Percentiles rank a stretch among this genome's conserved stretches.
phyloP scores from a whole-genome alignment of 1,140 invertebrate species.

The Cydia pomonella region DNA sequence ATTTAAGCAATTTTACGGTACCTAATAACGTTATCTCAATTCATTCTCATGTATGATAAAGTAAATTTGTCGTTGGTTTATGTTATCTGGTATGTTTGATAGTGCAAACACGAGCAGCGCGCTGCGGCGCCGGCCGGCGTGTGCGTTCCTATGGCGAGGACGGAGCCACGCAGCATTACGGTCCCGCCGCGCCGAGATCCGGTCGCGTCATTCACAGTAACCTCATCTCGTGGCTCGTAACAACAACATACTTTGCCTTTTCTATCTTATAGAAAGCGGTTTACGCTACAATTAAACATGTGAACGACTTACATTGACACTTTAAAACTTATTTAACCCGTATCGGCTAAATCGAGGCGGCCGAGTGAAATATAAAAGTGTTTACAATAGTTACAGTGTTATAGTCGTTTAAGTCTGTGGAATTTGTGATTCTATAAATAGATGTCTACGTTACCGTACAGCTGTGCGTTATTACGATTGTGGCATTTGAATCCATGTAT shows the following conservation, averaged over 20 bases:
- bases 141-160: neutral
- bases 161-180: conserved; percentile 3
- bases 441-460: conserved; percentile 12
- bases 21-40: conserved; percentile 25
- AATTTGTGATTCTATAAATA: conserved; percentile 37
- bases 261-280: neutral
- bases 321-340: neutral
- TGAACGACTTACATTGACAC: neutral
- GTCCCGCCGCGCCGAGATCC: conserved; percentile 9
- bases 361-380: conserved; percentile 36
- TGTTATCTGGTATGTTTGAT: conserved; percentile 22
- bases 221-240: conserved; percentile 16
- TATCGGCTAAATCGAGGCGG: conserved; percentile 11
- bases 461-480: neutral
- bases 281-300: neutral
- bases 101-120: neutral
- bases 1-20: conserved; percentile 28
- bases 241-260: neutral
- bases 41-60: conserved; percentile 16
- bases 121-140: neutral
- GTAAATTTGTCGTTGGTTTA: conserved; percentile 30
- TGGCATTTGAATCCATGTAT: conserved; percentile 5
- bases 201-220: conserved; percentile 24
- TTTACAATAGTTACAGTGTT: conserved; percentile 50
- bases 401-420: conserved; percentile 38